phyloP scores from a whole-genome alignment of 2,113 vertebrate species.

The Capreolus pygargus region DNA sequence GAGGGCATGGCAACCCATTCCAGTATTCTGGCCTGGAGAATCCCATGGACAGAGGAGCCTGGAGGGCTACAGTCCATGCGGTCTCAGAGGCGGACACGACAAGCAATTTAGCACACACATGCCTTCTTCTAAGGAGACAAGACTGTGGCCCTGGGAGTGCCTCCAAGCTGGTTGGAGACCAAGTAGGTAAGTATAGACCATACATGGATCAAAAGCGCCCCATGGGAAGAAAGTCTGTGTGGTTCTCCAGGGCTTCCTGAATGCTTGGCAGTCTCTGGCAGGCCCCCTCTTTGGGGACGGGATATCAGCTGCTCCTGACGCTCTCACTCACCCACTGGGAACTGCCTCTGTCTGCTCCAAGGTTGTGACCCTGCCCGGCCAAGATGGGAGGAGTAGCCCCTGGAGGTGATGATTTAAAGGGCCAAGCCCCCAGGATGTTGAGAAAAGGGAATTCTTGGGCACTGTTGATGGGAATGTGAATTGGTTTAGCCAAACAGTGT shows the following conservation, averaged over 20 bases:
- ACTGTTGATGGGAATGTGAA: background rate
- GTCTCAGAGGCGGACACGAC: background rate
- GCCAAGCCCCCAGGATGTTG: background rate
- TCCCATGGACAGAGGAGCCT: background rate
- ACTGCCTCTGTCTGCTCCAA: background rate
- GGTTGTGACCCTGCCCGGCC: background rate
- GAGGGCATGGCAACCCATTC: background rate
- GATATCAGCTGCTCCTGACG: background rate
- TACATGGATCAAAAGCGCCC: background rate
- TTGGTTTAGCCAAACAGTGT: background rate
- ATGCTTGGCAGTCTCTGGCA: background rate
- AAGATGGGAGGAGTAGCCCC: background rate
- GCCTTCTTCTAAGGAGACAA: background rate
- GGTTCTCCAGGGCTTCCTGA: background rate
- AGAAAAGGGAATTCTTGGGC: background rate
- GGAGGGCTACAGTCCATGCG: background rate
- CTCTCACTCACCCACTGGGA: background rate
- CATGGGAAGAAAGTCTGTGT: background rate
- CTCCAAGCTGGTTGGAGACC: background rate
- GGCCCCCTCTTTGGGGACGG: background rate
- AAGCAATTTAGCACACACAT: background rate
- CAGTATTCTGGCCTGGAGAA: background rate
- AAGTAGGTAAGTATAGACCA: background rate
- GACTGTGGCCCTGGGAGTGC: background rate
- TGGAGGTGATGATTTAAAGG: background rate